These are phyloP conservation scores for Scolopax bukidnonensis DNA, from an alignment of 2,797 vertebrate genomes.

Conservation along the genomic window DNA sequence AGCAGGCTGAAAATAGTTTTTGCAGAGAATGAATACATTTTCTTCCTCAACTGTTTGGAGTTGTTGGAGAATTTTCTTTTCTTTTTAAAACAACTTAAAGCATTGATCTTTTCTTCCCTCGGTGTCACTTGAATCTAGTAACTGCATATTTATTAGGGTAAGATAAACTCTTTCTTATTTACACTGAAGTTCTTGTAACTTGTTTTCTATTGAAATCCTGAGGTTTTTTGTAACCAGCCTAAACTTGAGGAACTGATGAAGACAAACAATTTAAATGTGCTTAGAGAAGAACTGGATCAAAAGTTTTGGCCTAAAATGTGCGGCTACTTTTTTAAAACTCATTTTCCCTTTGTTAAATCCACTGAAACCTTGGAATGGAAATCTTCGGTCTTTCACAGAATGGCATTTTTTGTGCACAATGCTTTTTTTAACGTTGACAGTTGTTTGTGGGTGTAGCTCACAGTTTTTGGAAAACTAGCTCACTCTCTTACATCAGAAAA, in stretches of 20 bases:
- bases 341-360: neutral
- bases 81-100: neutral
- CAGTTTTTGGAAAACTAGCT: neutral
- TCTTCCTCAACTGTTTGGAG: neutral
- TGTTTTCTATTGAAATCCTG: neutral
- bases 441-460: constrained; percentile 36
- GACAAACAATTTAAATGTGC: neutral
- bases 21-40: neutral
- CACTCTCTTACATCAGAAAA: neutral
- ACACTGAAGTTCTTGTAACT: neutral
- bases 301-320: neutral
- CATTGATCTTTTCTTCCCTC: neutral
- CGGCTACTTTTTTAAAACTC: neutral
- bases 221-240: neutral
- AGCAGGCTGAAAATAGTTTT: neutral
- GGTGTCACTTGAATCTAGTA: neutral
- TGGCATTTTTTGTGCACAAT: neutral
- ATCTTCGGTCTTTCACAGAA: neutral
- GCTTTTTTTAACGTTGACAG: constrained; percentile 13
- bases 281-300: neutral
- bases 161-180: neutral
- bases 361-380: neutral
- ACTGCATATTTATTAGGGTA: neutral
- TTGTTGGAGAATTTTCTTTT: neutral
- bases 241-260: neutral